Evolutionary conservation across 2,888 invertebrate genomes (phyloP).

Genomic region (Parochlus steinenii): DNA sequence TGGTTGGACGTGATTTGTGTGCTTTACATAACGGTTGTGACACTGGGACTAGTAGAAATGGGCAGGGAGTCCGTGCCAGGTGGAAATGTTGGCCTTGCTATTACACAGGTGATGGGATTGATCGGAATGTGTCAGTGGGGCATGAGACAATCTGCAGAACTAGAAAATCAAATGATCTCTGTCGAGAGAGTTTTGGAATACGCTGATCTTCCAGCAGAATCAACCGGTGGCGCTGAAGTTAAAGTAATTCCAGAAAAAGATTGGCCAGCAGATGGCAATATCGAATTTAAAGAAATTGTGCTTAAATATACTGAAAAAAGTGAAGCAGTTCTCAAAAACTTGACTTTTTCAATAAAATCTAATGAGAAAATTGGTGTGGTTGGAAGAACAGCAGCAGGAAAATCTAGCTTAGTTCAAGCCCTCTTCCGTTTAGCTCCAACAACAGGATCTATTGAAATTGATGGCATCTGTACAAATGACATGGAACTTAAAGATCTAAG

Average conservation of each 20-base stretch:
- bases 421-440: constrained; percentile 68
- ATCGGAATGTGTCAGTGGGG: constrained; percentile 43
- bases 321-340: constrained; percentile 37
- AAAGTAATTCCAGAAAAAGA: constrained; percentile 20
- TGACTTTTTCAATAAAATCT: constrained; percentile 33
- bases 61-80: constrained; percentile 19
- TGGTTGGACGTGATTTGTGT: constrained; percentile 54
- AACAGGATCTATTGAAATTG: constrained; percentile 59
- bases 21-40: constrained; percentile 45
- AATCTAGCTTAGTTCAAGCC: constrained; percentile 66
- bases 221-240: constrained; percentile 18
- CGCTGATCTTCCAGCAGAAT: constrained; percentile 33
- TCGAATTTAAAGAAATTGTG: constrained; percentile 33
- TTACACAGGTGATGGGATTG: constrained; percentile 35
- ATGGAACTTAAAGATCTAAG: constrained; percentile 64
- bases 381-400: constrained; percentile 78
- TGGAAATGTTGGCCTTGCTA: constrained; percentile 34
- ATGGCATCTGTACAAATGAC: constrained; percentile 50
- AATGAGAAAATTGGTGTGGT: constrained; percentile 61
- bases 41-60: constrained; percentile 24
- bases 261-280: constrained; percentile 36
- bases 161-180: constrained; percentile 43
- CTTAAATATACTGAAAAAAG: constrained; percentile 37
- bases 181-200: constrained; percentile 53
- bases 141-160: constrained; percentile 49